Percentiles rank a stretch among this genome's conserved stretches.
These are phyloP conservation scores for cattle (Bos taurus) DNA, from an alignment of 2,113 vertebrate genomes.

Conservation along the genomic window ARS-UCD2.0 NC_037332.1:109943001-109943500, in stretches of 20 bases:
- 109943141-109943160: background rate
- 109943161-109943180: background rate
- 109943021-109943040: background rate
- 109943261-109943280: background rate
- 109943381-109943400: background rate
- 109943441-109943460: background rate
- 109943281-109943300: background rate
- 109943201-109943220: background rate
- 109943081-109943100: background rate
- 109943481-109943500: accelerated
- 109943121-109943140: background rate
- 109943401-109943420: background rate
- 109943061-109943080: background rate
- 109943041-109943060: background rate
- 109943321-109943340: background rate
- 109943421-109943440: accelerated
- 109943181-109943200: background rate
- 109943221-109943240: background rate
- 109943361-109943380: background rate
- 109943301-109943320: background rate
- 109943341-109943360: background rate
- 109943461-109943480: background rate
- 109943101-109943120: background rate
- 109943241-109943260: background rate
- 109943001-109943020: background rate